Base-by-base conservation (phyloP, 2,888 invertebrate species). In the Lissocephala sabroskyi region DNA sequence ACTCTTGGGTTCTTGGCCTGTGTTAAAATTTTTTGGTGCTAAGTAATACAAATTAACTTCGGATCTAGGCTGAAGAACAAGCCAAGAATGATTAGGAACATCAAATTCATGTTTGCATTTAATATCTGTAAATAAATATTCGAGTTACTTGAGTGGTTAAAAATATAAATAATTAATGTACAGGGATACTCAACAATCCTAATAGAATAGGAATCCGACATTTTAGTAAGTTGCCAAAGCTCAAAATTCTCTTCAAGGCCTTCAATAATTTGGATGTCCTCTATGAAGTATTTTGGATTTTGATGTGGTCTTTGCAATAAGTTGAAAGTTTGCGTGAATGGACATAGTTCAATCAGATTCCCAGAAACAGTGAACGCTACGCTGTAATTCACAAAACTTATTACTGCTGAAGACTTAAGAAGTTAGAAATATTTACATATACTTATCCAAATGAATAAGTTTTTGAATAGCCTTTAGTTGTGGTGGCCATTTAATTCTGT, bases 1-100 rank as follows among this genome's bases (percentile, higher is more conserved):
- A 49, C 75, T 73, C 11, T 79, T 66, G 1, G 82, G 80, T 2
- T 79, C 41, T 17, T 62, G 58, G 2, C 56, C 45, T 0, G 40
- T 44, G 44, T 74, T 74, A 1, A 46, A 23, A 11, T 73, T 51
- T 26, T 73, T 67, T 1, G 80, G 71, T 2, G 70, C 66, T 36
- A 85, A 52, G 50, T 83, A 85, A 46, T 84, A 85, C 10, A 85
- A 62, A 63, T 84, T 85, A 6, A 83, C 77, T 0, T 83, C 79
- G 47, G 78, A 66, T 48, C 83, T 84, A 1, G 83, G 79, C 56
- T 85, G 85, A 3, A 74, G 65, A 1, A 84, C 81, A 0, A 85
- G 62, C 85, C 85, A 85, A 0, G 81, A 59, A 18, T 80, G 62
- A 4, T 67, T 57, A 0, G 71, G 55, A 7, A 84, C 74, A 37